phyloP scores from a whole-genome alignment of 2,888 invertebrate species.

The Amphipyra tragopoginis region DNA sequence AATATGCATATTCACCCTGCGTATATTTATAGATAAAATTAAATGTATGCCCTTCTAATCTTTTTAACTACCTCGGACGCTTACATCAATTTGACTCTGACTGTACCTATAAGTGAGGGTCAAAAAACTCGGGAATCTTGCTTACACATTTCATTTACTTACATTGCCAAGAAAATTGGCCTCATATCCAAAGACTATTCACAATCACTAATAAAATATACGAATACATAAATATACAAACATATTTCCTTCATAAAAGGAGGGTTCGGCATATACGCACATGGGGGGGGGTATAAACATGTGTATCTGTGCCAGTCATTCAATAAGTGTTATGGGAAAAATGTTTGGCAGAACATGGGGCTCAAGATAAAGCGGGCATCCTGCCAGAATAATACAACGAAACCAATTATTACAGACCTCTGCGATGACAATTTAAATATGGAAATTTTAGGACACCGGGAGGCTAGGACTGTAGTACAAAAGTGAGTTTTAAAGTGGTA shows the following conservation, averaged over 20 bases:
- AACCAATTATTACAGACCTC: conserved; percentile 5
- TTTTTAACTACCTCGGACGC: too few species aligned
- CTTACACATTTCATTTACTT: neutral
- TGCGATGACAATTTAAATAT: conserved; percentile 34
- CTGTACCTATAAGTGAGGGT: neutral
- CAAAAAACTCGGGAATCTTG: neutral
- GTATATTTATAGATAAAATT: too few species aligned
- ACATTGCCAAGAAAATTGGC: conserved; percentile 23
- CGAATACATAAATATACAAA: conserved; percentile 29
- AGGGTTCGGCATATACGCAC: conserved; percentile 10
- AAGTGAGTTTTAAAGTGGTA: conserved; percentile 16
- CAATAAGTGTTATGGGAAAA: conserved; percentile 21
- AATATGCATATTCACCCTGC: too few species aligned
- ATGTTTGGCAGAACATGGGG: conserved; percentile 1
- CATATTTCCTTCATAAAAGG: conserved; percentile 19
- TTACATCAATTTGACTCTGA: too few species aligned
- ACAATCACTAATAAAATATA: conserved; percentile 17
- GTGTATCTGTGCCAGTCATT: conserved; percentile 42
- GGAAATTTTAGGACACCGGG: conserved; percentile 25
- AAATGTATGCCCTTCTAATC: too few species aligned
- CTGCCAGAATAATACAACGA: conserved; percentile 6
- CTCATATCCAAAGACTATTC: conserved; percentile 18
- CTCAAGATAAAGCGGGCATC: neutral
- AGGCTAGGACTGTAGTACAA: conserved; percentile 1
- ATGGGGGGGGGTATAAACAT: conserved; percentile 16